These are phyloP conservation scores for Acipenser transmontanus DNA, from an alignment of 2,797 vertebrate genomes.

Conservation along the genomic window DNA sequence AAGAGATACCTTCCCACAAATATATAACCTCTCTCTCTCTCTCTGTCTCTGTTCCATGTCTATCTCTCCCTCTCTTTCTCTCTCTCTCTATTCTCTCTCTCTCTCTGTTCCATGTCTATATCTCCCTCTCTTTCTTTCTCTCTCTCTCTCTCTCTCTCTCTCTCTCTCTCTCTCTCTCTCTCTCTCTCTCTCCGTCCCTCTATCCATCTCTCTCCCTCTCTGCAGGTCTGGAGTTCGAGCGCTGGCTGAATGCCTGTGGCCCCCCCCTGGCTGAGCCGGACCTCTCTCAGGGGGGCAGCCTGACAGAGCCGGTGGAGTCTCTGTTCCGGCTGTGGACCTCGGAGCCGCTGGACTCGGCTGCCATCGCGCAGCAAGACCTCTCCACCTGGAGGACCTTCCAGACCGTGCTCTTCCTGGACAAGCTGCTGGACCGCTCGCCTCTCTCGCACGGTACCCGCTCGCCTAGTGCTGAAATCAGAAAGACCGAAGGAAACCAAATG, in stretches of 20 bases:
- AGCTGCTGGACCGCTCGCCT: slow-evolving; percentile 79
- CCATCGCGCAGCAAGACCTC: slow-evolving; percentile 68
- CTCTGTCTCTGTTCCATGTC: background rate
- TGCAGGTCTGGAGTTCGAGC: slow-evolving; percentile 87
- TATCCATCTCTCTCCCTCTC: slow-evolving; percentile 8
- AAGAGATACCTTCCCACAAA: too few species aligned
- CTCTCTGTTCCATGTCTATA: background rate
- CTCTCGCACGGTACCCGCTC: slow-evolving; percentile 64
- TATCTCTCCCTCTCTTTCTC: background rate
- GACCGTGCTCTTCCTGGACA: slow-evolving; percentile 87
- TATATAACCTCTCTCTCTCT: background rate
- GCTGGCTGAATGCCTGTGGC: slow-evolving; percentile 80
- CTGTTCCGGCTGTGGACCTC: slow-evolving; percentile 80
- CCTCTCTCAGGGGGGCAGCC: slow-evolving; percentile 77
- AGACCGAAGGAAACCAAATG: background rate
- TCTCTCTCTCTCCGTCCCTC: too few species aligned
- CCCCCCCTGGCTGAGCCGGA: slow-evolving; percentile 83
- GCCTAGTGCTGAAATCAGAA: background rate
- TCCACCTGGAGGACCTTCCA: slow-evolving; percentile 90
- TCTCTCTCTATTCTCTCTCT: background rate
- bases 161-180: background rate
- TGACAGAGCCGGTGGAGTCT: slow-evolving; percentile 75
- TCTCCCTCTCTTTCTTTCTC: background rate
- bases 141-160: background rate
- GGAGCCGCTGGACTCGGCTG: slow-evolving; percentile 57